Percentiles rank a stretch among this genome's conserved stretches.
Conservation (phyloP, 2,797 vertebrate genomes). For the Hyperoplus lanceolatus region DNA sequence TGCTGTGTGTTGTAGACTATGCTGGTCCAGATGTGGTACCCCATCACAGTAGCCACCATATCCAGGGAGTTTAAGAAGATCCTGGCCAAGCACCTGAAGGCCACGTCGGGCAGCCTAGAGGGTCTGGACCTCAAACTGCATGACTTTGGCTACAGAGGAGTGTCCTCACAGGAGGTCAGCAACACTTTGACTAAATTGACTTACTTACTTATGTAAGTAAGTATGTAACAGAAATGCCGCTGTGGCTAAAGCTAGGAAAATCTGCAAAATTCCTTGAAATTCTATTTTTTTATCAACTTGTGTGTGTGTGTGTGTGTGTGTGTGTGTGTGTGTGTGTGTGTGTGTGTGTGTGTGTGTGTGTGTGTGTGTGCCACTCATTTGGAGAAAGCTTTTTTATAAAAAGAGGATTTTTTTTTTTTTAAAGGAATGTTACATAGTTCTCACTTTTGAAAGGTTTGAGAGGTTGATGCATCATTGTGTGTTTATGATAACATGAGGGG, state of each 20-base stretch:
- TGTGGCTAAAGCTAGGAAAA: too few relatives aligned
- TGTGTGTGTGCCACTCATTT: neutral
- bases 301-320: too few relatives aligned
- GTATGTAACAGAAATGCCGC: neutral
- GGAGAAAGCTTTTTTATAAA: slow-evolving; percentile 2
- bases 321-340: too few relatives aligned
- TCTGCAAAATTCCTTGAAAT: too few relatives aligned
- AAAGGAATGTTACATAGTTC: neutral
- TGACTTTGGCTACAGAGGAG: slow-evolving; percentile 88
- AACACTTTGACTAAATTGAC: slow-evolving; percentile 1
- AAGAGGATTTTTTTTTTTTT: neutral
- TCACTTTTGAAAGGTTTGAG: neutral
- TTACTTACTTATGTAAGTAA: neutral
- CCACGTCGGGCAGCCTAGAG: slow-evolving; percentile 83
- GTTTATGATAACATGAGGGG: neutral
- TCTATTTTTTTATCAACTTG: too few relatives aligned
- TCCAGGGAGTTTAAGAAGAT: slow-evolving; percentile 89
- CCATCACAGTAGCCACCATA: slow-evolving; percentile 87
- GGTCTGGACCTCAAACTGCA: slow-evolving; percentile 86
- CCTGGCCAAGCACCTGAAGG: slow-evolving; percentile 85
- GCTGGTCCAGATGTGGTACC: slow-evolving; percentile 89
- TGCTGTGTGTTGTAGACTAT: slow-evolving; percentile 78
- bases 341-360: too few relatives aligned
- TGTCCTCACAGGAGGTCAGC: slow-evolving; percentile 87
- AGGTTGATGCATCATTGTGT: neutral